Base-by-base conservation (phyloP, 2,888 invertebrate genomes). In the Steromphala cineraria region DNA sequence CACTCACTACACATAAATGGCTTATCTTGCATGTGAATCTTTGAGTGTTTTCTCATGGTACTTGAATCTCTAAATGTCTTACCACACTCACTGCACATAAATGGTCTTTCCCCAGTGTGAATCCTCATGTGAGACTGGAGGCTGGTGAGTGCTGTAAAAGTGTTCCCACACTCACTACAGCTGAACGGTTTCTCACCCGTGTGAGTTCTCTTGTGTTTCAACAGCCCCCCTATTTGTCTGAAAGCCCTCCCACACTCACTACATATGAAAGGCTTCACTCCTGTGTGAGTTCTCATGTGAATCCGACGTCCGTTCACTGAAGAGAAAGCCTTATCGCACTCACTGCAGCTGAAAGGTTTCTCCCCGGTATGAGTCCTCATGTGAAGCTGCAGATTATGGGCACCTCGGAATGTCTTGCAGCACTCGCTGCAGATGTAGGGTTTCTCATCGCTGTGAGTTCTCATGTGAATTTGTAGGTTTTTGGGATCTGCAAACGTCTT, bases 301-400 rank as follows among this genome's bases (percentile, higher is more conserved):
- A 83, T 83, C 31, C 84, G 80, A 56, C 84, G 81, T 8, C 83
- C 82, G 10, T 81, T 53, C 36, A 82, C 78, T 7, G 84, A 40
- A 21, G 84, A 82, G 67, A 86, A 86, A 0, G 86, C 82, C 62
- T 85, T 84, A 0, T 84, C 86, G 81, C 86, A 86, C 0, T 15
- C 62, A 7, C n/a, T 62, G 28, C 62, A 62, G 24, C 10, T 28
- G 17, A n/a, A 62, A 28, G 62, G 84, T 80, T 52, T 86, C 83
- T 80, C 86, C 84, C 17, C 84, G 55, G 77, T 81, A 84, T 31
- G 75, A 15, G 28, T 62, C 2, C 2, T 24, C 24, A 62, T 62
- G 62, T 62, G 62, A 15, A 15, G 15, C 8, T 4, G 7, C 84
- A 84, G 56, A 82, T 85, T 67, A 4, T 15, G 24, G 10, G 62